Base-by-base conservation (phyloP, 2,113 vertebrate species). In the Platysternon megacephalum region DNA sequence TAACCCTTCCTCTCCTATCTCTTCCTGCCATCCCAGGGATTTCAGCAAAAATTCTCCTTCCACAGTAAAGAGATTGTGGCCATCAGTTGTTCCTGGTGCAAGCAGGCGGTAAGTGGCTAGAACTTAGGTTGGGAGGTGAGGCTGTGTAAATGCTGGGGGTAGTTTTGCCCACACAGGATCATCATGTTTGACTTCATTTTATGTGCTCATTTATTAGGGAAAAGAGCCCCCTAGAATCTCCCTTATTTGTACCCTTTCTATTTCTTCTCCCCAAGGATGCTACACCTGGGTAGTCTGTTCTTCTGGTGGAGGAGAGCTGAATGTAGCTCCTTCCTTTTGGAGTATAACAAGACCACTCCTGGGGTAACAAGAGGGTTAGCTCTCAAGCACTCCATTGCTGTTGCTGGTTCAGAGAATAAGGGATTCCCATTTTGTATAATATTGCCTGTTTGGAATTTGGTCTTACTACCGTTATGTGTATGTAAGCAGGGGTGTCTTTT, bases 31-130 rank as follows among this genome's bases (percentile, higher is more conserved):
- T 97, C 93, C 81, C 87, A 99, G 99, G 99, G 99, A 91, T 99
- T 99, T 98, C 99, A 99, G 91, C 99, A 99, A 98, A 99, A 99
- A 97, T 99, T 99, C 98, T 98, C 98, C 97, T 99, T 99, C 98
- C 99, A 99, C 96, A 99, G 99, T 97, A 99, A 99, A 98, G 99
- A 99, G 98, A 99, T 99, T 80, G 99, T 99, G 97, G 99, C 99
- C 86, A 99, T 99, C 98, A 99, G 99, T 93, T 99, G 99, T 88
- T 99, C 99, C 48, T 99, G 99, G 99, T 99, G 99, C 98, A 99
- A 99, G 98, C 99, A 99, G 97, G 99, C 99, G 65, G 99, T 99
- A 97, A 99, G 99, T 98, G 58, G 11, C 35, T 28, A 79, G 21
- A 53, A 72, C 4, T 16, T 4, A 4, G 10, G 56, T 29, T 6